These are phyloP conservation scores for Megaleporinus macrocephalus DNA, from an alignment of 2,113 vertebrate genomes.

Conservation along the genomic window DNA sequence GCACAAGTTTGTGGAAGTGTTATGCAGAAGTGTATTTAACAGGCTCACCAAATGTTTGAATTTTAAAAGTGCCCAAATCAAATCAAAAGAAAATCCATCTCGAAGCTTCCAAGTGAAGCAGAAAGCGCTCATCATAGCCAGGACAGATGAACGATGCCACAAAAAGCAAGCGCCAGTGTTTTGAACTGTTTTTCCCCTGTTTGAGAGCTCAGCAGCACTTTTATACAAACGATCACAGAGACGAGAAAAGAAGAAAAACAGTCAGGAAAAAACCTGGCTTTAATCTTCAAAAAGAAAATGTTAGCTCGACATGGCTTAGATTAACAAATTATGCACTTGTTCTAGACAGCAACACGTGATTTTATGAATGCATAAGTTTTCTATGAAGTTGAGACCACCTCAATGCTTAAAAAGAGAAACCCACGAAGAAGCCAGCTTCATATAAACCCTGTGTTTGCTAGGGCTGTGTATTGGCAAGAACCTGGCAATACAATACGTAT, in stretches of 20 bases:
- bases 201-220: neutral
- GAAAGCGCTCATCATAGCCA: neutral
- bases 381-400: too few relatives aligned
- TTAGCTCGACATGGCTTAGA: neutral
- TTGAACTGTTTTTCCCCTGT: neutral
- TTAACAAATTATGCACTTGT: neutral
- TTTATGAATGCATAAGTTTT: too few relatives aligned
- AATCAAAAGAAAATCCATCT: neutral
- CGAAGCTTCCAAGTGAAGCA: neutral
- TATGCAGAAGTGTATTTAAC: constrained; percentile 5
- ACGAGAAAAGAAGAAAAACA: neutral
- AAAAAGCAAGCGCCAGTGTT: constrained; percentile 23
- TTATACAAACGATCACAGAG: neutral
- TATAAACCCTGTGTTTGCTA: too few relatives aligned
- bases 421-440: too few relatives aligned
- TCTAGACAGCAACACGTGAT: neutral
- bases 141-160: neutral
- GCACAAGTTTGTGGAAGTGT: constrained; percentile 19
- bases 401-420: too few relatives aligned
- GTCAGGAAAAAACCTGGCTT: neutral
- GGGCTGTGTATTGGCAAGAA: too few relatives aligned
- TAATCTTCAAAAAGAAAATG: neutral
- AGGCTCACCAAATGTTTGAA: constrained; percentile 2
- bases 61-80: neutral
- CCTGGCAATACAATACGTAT: too few relatives aligned